These are phyloP conservation scores for Watsonalla cultraria DNA, from an alignment of 2,888 invertebrate species.

Conservation along the genomic window DNA sequence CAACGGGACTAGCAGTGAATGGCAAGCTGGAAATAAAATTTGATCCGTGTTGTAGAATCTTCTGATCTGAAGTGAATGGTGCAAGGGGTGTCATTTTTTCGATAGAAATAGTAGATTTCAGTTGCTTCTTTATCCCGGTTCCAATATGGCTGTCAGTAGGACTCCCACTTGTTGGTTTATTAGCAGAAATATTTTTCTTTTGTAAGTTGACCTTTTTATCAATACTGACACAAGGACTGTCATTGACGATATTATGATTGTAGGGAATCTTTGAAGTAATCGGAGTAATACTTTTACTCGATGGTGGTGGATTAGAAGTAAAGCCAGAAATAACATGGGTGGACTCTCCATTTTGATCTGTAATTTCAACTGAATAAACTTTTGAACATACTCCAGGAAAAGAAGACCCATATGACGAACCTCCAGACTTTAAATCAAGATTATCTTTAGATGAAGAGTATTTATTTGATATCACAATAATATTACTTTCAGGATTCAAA, in stretches of 20 bases:
- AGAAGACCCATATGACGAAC: too few relatives aligned
- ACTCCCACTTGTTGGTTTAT: background rate
- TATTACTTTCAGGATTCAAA: background rate
- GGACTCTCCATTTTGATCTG: background rate
- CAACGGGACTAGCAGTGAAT: background rate
- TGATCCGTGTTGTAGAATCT: background rate
- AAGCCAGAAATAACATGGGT: background rate
- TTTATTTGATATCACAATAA: background rate
- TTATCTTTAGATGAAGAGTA: background rate
- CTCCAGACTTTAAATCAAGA: too few relatives aligned
- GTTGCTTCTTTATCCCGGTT: background rate
- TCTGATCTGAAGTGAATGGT: background rate
- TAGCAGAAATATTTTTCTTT: background rate
- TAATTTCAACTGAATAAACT: background rate
- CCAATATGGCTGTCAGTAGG: background rate
- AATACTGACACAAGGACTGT: background rate
- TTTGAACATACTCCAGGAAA: background rate
- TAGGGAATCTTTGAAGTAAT: background rate
- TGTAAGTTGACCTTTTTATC: background rate
- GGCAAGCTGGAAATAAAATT: background rate
- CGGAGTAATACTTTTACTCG: background rate
- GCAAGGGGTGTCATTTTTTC: background rate
- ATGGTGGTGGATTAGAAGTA: background rate
- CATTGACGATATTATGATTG: background rate
- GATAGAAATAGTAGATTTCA: background rate